Evolutionary conservation across 2,888 invertebrate genomes (phyloP).

Genomic region (Germaria angustata): DNA sequence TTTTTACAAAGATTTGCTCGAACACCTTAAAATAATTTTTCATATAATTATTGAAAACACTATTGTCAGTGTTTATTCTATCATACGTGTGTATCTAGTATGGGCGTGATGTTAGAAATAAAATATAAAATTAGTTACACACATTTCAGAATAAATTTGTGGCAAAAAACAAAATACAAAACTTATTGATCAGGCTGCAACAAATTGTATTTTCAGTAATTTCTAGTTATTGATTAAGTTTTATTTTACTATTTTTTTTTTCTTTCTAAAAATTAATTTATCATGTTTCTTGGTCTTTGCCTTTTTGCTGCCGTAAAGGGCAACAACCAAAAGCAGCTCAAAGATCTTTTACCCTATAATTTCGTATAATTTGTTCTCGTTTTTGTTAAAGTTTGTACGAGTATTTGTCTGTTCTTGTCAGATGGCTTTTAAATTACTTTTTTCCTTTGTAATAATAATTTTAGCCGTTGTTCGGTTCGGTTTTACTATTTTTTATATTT

Average conservation of each 20-base stretch:
- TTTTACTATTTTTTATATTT: slow-evolving; percentile 12
- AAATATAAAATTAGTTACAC: slow-evolving; percentile 3
- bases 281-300: slow-evolving; percentile 27
- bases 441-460: slow-evolving; percentile 53
- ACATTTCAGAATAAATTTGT: slow-evolving; percentile 21
- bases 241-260: not conserved
- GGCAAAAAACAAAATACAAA: not conserved
- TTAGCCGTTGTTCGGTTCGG: slow-evolving; percentile 33
- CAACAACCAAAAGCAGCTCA: slow-evolving; percentile 29
- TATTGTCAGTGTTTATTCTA: too few species aligned
- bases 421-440: slow-evolving; percentile 60
- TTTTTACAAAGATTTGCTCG: too few species aligned
- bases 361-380: slow-evolving; percentile 57
- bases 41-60: too few species aligned
- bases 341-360: slow-evolving; percentile 56
- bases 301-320: slow-evolving; percentile 4
- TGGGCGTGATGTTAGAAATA: slow-evolving; percentile 9
- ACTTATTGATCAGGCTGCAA: slow-evolving; percentile 13
- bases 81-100: too few species aligned
- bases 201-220: slow-evolving; percentile 38
- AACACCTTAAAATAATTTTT: too few species aligned
- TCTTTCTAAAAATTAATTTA: slow-evolving; percentile 34
- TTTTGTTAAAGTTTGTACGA: slow-evolving; percentile 1
- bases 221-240: slow-evolving; percentile 39
- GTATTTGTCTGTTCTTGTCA: slow-evolving; percentile 42